phyloP scores from a whole-genome alignment of 2,113 vertebrate species.

The Cheirogaleus medius region DNA sequence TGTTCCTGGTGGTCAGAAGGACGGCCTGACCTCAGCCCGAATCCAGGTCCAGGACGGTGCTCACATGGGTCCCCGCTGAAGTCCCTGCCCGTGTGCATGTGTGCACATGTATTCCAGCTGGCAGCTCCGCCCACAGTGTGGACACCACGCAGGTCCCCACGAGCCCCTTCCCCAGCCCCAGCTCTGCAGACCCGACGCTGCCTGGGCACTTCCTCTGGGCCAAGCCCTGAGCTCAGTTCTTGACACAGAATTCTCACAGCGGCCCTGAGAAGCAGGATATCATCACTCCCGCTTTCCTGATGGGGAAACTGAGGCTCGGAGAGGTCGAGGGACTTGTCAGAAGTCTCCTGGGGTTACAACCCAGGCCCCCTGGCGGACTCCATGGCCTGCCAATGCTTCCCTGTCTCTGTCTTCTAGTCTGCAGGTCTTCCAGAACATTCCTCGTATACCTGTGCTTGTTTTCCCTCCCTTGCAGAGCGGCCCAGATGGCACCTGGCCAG shows the following conservation, averaged over 20 bases:
- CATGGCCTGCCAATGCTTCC: fast-evolving
- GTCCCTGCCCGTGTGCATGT: fast-evolving
- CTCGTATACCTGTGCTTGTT: too few species aligned
- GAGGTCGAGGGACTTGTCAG: fast-evolving
- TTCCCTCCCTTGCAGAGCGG: not conserved
- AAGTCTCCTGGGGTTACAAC: too few species aligned
- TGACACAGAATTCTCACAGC: not conserved
- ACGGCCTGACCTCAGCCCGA: not conserved
- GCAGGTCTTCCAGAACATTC: not conserved
- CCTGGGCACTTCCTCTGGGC: fast-evolving
- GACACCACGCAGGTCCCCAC: fast-evolving
- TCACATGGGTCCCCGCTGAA: not conserved
- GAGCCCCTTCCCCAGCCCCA: not conserved
- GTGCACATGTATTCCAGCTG: not conserved
- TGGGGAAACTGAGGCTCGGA: not conserved
- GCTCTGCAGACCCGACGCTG: not conserved
- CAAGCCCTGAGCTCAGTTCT: too few species aligned
- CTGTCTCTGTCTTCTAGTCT: not conserved
- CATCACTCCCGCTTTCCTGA: too few species aligned
- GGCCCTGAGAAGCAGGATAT: not conserved
- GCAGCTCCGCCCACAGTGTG: not conserved
- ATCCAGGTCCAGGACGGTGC: too few species aligned
- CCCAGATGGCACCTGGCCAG: not conserved
- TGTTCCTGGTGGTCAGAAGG: not conserved
- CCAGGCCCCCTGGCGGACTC: not conserved